Evolutionary conservation across 2,888 invertebrate genomes (phyloP).

Genomic region (Ceratothoa steindachneri): DNA sequence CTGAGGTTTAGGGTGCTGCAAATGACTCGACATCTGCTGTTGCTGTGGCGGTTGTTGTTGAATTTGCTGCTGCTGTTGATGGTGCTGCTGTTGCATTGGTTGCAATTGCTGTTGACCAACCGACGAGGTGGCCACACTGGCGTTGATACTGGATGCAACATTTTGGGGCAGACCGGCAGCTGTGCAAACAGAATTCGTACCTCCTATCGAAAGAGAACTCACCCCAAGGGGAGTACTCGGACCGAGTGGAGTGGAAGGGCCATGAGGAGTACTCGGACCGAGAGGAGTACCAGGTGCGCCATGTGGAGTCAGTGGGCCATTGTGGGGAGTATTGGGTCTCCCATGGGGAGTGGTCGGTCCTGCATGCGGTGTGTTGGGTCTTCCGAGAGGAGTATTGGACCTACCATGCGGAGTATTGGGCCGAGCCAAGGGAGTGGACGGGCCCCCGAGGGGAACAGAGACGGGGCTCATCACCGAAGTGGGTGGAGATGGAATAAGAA

Average conservation of each 20-base stretch:
- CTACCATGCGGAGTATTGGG: conserved; percentile 40
- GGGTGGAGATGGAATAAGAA: conserved; percentile 38
- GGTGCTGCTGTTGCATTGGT: conserved; percentile 9
- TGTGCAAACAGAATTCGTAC: not conserved
- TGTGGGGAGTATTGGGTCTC: conserved; percentile 30
- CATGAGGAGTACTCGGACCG: conserved; percentile 31
- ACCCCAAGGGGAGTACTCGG: conserved; percentile 11
- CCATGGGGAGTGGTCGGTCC: conserved; percentile 33
- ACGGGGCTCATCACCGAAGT: conserved; percentile 37
- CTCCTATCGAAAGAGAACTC: not conserved
- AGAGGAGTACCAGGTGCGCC: conserved; percentile 21
- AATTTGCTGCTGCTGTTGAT: conserved; percentile 21
- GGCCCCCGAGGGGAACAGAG: conserved; percentile 31
- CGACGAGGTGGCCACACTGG: not conserved
- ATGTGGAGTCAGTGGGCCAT: conserved; percentile 21
- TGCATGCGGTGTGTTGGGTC: conserved; percentile 32
- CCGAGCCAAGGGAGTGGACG: conserved; percentile 32
- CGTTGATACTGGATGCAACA: not conserved
- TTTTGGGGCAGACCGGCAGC: conserved; percentile 4
- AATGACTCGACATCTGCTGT: conserved; percentile 11
- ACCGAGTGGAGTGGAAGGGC: conserved; percentile 31
- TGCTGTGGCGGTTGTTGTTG: conserved; percentile 28
- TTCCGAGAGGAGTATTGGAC: conserved; percentile 29
- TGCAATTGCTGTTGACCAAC: not conserved
- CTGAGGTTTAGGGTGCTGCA: conserved; percentile 12